Percentiles rank a stretch among this genome's conserved stretches.
These are phyloP conservation scores for Perccottus glenii DNA, from an alignment of 2,113 vertebrate genomes.

Conservation along the genomic window DNA sequence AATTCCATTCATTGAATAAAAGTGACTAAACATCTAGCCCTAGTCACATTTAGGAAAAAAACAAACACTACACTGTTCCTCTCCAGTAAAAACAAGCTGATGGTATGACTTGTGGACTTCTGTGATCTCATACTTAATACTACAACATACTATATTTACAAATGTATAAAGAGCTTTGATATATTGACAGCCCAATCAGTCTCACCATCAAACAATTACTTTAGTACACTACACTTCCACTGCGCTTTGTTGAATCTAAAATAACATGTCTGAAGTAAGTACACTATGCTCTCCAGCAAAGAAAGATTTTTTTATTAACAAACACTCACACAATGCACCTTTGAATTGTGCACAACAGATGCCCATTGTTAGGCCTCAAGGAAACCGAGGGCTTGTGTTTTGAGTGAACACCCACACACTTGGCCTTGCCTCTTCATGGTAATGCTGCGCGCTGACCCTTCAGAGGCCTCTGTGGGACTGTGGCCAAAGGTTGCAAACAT, in stretches of 20 bases:
- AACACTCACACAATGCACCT: conserved; percentile 56
- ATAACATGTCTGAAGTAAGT: conserved; percentile 16
- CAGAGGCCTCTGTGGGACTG: conserved; percentile 51
- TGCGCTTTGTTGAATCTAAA: conserved; percentile 22
- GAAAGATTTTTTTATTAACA: conserved; percentile 37
- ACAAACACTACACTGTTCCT: too few relatives aligned
- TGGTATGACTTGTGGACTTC: too few relatives aligned
- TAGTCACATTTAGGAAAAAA: too few relatives aligned
- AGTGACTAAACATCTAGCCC: too few relatives aligned
- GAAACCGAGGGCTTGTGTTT: conserved; percentile 46
- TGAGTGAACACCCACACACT: conserved; percentile 55
- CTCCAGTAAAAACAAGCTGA: too few relatives aligned
- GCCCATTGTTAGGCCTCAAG: conserved; percentile 46
- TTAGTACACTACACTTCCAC: conserved; percentile 4
- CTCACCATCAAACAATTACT: too few relatives aligned
- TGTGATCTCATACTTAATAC: too few relatives aligned
- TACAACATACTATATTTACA: too few relatives aligned
- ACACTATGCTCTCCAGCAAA: conserved; percentile 43
- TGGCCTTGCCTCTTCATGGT: conserved; percentile 53
- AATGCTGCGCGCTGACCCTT: conserved; percentile 43
- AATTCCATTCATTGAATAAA: too few relatives aligned
- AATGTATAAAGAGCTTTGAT: too few relatives aligned
- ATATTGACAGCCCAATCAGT: too few relatives aligned
- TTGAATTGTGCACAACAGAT: conserved; percentile 43
- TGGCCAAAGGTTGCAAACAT: conserved; percentile 39